These are phyloP conservation scores for Clarias gariepinus DNA, from an alignment of 2,113 vertebrate species.

Conservation along the genomic window DNA sequence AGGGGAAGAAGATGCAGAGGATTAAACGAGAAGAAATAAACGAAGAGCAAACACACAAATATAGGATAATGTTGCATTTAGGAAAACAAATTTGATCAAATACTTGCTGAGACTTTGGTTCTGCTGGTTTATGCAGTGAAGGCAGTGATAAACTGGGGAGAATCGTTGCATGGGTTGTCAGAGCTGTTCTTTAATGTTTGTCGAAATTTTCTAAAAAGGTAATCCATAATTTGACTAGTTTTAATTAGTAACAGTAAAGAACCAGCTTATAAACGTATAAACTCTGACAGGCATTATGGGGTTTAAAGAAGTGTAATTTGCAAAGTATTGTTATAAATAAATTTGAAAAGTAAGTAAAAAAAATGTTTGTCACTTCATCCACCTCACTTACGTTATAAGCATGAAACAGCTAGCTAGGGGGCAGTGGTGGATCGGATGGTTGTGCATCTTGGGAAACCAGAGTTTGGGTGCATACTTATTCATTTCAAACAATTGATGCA, in stretches of 20 bases:
- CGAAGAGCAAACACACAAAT: not conserved
- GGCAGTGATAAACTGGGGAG: not conserved
- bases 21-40: constrained; percentile 28
- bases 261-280: constrained; percentile 33
- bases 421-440: too few relatives aligned
- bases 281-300: constrained; percentile 27
- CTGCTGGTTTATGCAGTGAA: not conserved
- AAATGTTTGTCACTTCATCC: not conserved
- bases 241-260: constrained; percentile 47
- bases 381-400: not conserved
- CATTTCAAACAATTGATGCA: too few relatives aligned
- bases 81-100: constrained; percentile 24
- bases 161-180: constrained; percentile 3
- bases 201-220: constrained; percentile 38
- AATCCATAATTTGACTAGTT: constrained; percentile 46
- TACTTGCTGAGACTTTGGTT: constrained; percentile 10
- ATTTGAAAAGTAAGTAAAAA: constrained; percentile 44
- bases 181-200: constrained; percentile 41
- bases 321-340: constrained; percentile 54
- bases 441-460: too few relatives aligned
- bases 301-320: constrained; percentile 48
- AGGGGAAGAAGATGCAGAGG: constrained; percentile 69
- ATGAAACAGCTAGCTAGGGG: too few relatives aligned
- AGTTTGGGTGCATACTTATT: too few relatives aligned
- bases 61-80: not conserved